Percentiles rank a stretch among this genome's conserved stretches.
These are phyloP conservation scores for Anhinga anhinga DNA, from an alignment of 2,113 vertebrate genomes.

Conservation along the genomic window DNA sequence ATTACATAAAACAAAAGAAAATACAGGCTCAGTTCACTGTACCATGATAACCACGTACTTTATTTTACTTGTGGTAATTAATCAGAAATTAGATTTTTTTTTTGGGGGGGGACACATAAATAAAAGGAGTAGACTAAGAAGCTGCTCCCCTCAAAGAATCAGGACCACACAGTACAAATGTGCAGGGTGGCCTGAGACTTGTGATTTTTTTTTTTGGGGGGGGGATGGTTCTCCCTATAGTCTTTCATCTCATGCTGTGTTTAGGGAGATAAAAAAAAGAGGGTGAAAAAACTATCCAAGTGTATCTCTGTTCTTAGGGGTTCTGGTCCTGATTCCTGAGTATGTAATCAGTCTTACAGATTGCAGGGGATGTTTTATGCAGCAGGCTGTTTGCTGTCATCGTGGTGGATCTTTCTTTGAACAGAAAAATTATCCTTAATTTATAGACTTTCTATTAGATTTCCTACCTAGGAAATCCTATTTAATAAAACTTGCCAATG, in stretches of 20 bases:
- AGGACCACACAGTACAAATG: too few species aligned
- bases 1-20: neutral
- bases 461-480: neutral
- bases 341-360: neutral
- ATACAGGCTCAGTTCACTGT: neutral
- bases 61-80: neutral
- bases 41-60: neutral
- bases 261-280: neutral
- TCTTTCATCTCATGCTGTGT: neutral
- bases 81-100: neutral
- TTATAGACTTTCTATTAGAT: neutral
- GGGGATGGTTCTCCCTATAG: neutral
- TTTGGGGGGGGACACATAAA: too few species aligned
- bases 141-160: neutral
- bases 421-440: neutral
- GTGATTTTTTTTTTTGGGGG: neutral
- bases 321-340: neutral
- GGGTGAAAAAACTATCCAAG: neutral
- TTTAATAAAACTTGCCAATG: neutral
- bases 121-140: neutral
- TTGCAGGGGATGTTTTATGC: neutral
- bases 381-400: neutral
- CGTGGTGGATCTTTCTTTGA: neutral
- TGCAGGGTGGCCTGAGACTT: neutral
- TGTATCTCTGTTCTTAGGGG: neutral